These are phyloP conservation scores for Columba janthina DNA, from an alignment of 2,113 vertebrate species.

Conservation along the genomic window DNA sequence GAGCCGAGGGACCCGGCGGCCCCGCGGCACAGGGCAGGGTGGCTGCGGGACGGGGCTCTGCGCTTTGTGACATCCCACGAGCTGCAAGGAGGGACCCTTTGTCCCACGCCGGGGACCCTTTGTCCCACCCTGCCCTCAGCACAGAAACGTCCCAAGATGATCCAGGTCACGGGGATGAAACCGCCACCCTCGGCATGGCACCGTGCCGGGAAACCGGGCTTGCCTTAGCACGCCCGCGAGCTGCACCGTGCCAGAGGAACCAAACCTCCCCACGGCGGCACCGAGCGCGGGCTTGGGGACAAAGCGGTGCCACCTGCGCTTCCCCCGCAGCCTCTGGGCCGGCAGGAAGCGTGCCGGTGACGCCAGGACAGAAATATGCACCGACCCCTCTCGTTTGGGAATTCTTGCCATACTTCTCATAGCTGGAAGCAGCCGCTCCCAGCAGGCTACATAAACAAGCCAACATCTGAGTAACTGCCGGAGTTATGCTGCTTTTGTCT, in stretches of 20 bases:
- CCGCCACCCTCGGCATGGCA: not conserved
- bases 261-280: not conserved
- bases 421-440: slow-evolving; percentile 51
- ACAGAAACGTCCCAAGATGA: not conserved
- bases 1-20: too few relatives aligned
- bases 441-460: not conserved
- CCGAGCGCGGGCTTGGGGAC: too few relatives aligned
- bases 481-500: not conserved
- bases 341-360: slow-evolving; percentile 6
- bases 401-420: slow-evolving; percentile 68
- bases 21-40: too few relatives aligned
- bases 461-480: not conserved
- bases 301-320: not conserved
- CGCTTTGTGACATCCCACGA: not conserved
- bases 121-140: not conserved
- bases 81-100: not conserved
- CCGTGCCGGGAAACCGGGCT: not conserved
- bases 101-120: not conserved
- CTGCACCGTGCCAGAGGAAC: not conserved
- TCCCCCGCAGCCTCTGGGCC: not conserved
- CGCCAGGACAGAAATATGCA: slow-evolving; percentile 7
- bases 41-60: not conserved
- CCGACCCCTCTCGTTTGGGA: not conserved
- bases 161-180: not conserved
- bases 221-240: not conserved